Evolutionary conservation across 2,888 invertebrate genomes (phyloP), one percentile per base, ranked within the genome.

Genomic region (Philhelius pedissequus): DNA sequence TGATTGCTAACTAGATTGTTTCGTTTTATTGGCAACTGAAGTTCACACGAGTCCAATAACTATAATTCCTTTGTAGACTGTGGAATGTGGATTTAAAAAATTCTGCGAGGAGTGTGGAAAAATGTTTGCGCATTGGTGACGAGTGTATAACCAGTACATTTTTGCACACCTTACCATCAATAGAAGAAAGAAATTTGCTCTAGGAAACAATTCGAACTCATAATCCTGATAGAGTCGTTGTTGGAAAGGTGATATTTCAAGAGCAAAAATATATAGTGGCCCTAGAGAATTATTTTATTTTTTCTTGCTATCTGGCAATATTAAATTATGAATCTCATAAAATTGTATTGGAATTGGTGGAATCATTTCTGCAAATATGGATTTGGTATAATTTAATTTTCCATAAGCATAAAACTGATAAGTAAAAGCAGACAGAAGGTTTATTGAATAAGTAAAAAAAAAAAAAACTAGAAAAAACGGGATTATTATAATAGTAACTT

Each of bases 61-160:
- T 25, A 56, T 27, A 35, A 52, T 13, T 32, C 8, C 13, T 73
- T 77, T 82, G 82, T 82, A 77, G 81, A 82, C 77, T 78, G 82
- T 82, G 73, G 77, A 82, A 54, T 82, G 82, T 83, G 78, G 78
- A 83, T 83, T 74, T 13, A 54, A 68, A 73, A 71, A 9, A 11
- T 32, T 45, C 18, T 50, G 20, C 20, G 64, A 32, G 20, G 48
- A 68, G 68, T 78, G 73, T 45, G 68, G 7, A 78, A 78, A 73
- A 45, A 18, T 27, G 3, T 64, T 62, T 43, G 78, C 73, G 69
- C 69, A 83, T 74, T 74, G 68, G 82, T 82, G 50, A 73, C 73
- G 73, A 27, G 77, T 48, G 66, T 52, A n/a, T n/a, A 81, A 76
- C 20, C 35, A 38, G 15, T 35, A 5, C 11, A 20, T 38, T 32